Evolutionary conservation across 2,797 vertebrate genomes (phyloP).

Genomic region (Tragelaphus eurycerus): DNA sequence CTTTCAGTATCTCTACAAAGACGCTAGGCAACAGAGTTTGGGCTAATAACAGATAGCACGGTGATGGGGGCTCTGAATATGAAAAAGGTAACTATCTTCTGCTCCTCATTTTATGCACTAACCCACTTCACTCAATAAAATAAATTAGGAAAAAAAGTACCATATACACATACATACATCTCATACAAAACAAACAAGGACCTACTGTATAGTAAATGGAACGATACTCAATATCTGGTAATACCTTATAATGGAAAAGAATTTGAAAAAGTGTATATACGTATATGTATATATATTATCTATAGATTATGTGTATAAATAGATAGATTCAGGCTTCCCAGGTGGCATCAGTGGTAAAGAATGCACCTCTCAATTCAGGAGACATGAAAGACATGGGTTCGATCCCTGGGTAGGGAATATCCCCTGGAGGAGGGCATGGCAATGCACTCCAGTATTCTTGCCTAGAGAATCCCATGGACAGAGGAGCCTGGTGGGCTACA

Average conservation of each 20-base stretch:
- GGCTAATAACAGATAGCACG: background rate
- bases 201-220: background rate
- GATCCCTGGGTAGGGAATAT: background rate
- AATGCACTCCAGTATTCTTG: background rate
- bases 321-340: background rate
- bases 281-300: background rate
- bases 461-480: background rate
- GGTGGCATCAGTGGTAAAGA: background rate
- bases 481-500: background rate
- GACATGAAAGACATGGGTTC: background rate
- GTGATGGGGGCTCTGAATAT: background rate
- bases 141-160: background rate
- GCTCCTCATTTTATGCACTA: background rate
- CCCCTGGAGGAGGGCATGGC: background rate
- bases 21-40: background rate
- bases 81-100: background rate
- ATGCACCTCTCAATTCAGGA: background rate
- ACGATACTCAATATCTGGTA: background rate
- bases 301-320: background rate
- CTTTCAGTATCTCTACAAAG: background rate
- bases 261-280: background rate
- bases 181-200: background rate
- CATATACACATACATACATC: background rate
- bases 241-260: background rate
- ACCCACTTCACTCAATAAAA: background rate